phyloP scores from a whole-genome alignment of 2,888 invertebrate genomes.

The Megastigmus dorsalis region DNA sequence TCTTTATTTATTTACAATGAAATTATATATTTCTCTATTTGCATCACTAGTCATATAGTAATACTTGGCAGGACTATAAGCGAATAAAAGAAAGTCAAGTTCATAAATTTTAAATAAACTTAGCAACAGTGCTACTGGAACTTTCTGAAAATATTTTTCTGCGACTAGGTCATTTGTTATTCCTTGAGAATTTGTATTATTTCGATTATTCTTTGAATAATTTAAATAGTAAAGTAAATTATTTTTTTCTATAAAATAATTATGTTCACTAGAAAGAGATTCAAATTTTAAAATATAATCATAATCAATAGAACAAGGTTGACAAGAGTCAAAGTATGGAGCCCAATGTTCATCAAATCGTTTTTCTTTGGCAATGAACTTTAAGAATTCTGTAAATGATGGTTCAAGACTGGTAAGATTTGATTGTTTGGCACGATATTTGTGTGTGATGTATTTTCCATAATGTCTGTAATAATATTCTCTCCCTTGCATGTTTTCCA shows the following conservation, averaged over 20 bases:
- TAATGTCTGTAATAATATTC: slow-evolving; percentile 69
- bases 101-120: slow-evolving; percentile 71
- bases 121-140: slow-evolving; percentile 63
- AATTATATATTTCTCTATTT: slow-evolving; percentile 7
- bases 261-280: slow-evolving; percentile 73
- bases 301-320: slow-evolving; percentile 75
- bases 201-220: slow-evolving; percentile 51
- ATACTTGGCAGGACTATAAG: slow-evolving; percentile 68
- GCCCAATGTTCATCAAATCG: slow-evolving; percentile 76
- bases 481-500: slow-evolving; percentile 68
- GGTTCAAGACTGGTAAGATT: slow-evolving; percentile 62
- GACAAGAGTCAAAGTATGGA: slow-evolving; percentile 74
- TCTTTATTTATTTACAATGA: neutral
- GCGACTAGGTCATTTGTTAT: slow-evolving; percentile 65
- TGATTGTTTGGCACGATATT: slow-evolving; percentile 60
- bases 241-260: slow-evolving; percentile 66
- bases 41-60: slow-evolving; percentile 57
- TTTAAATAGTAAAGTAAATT: slow-evolving; percentile 61
- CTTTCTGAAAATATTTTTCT: slow-evolving; percentile 65
- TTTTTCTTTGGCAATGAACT: slow-evolving; percentile 71
- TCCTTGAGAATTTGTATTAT: slow-evolving; percentile 64
- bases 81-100: slow-evolving; percentile 74
- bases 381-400: slow-evolving; percentile 75
- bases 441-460: slow-evolving; percentile 67
- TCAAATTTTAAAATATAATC: slow-evolving; percentile 76